Conservation (phyloP, 2,888 invertebrate genomes). For the Phengaris alcon region DNA sequence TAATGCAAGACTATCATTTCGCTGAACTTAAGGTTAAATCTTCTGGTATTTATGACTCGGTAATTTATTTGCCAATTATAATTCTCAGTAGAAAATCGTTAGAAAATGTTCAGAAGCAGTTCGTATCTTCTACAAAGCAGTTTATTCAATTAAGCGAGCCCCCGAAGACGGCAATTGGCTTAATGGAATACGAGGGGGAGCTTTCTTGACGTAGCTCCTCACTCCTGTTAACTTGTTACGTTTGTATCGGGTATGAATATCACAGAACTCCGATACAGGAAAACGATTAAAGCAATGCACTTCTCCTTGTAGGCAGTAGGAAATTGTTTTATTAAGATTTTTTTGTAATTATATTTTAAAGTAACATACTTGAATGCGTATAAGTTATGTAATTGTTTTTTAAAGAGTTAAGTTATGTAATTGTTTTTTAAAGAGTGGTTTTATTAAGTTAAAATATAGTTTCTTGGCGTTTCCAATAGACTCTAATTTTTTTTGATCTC, state of each 20-base stretch:
- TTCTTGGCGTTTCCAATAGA: too few relatives aligned
- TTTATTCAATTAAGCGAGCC: conserved; percentile 72
- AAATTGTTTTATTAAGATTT: conserved; percentile 30
- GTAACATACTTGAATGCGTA: too few relatives aligned
- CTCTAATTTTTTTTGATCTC: too few relatives aligned
- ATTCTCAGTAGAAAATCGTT: conserved; percentile 4
- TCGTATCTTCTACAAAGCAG: conserved; percentile 50
- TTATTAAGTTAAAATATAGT: too few relatives aligned
- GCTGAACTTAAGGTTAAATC: neutral
- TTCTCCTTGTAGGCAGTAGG: neutral
- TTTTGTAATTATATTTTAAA: too few relatives aligned
- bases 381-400: too few relatives aligned
- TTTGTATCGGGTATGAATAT: conserved; percentile 28
- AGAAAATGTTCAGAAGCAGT: neutral
- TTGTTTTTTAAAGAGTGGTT: too few relatives aligned
- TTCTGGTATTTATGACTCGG: neutral
- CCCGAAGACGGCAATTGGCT: conserved; percentile 69
- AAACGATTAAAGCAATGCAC: neutral
- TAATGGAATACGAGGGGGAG: conserved; percentile 59
- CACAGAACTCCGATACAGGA: conserved; percentile 1
- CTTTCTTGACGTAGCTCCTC: conserved; percentile 47
- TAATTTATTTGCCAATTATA: neutral
- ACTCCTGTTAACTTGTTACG: neutral
- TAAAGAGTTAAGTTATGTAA: too few relatives aligned
- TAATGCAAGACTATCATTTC: neutral